Percentiles rank a stretch among this genome's conserved stretches.
Evolutionary conservation across 2,888 invertebrate genomes (phyloP).

Genomic region (Frankliniella intonsa): DNA sequence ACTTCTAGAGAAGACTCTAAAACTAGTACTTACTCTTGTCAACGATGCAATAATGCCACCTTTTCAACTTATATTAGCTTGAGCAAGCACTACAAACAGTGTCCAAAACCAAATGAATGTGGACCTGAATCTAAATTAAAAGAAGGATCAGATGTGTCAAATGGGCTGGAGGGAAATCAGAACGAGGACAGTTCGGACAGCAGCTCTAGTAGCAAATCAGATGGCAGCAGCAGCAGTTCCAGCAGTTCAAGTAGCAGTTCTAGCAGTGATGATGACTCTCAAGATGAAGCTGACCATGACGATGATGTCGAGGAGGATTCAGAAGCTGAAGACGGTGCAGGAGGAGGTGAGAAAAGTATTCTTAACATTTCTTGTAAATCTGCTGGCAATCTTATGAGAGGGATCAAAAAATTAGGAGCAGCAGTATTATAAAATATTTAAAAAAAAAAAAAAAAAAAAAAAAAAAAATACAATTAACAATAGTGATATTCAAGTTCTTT

Average conservation of each 20-base stretch:
- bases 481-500: not conserved
- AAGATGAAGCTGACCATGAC: conserved; percentile 28
- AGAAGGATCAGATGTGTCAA: conserved; percentile 42
- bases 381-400: not conserved
- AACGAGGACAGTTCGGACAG: conserved; percentile 1
- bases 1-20: not conserved
- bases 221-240: conserved; percentile 5
- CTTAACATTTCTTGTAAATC: not conserved
- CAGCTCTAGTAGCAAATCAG: not conserved
- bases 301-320: conserved; percentile 29
- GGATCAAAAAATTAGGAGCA: not conserved
- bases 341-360: conserved; percentile 24
- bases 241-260: conserved; percentile 15
- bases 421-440: not conserved
- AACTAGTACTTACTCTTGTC: not conserved
- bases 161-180: conserved; percentile 40
- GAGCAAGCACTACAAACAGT: conserved; percentile 35
- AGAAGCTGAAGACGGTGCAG: not conserved
- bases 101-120: conserved; percentile 33
- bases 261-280: not conserved
- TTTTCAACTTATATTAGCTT: conserved; percentile 35
- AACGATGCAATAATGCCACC: conserved; percentile 32
- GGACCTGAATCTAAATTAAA: conserved; percentile 30
- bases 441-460: not conserved
- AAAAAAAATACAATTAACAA: not conserved